Percentiles rank a stretch among this genome's conserved stretches.
Evolutionary conservation across 2,113 vertebrate species (phyloP).

Genomic region (Sciurus niger): DNA sequence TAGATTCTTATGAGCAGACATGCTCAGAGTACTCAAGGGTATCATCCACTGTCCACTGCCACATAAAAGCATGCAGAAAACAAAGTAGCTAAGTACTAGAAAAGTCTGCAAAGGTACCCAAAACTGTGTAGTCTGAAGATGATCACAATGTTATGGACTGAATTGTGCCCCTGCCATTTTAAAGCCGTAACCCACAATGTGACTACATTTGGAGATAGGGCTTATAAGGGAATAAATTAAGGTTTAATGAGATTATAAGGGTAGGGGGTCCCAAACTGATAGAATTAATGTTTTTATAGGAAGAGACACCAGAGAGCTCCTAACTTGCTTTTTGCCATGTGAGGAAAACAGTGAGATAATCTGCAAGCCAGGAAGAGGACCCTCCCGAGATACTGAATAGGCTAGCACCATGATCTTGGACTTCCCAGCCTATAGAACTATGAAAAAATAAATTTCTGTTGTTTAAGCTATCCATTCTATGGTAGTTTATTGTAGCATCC

Average conservation of each 20-base stretch:
- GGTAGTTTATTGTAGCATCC: not conserved
- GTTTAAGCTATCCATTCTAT: not conserved
- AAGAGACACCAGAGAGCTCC: constrained; percentile 4
- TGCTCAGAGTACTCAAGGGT: not conserved
- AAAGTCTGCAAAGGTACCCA: not conserved
- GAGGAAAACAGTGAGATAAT: not conserved
- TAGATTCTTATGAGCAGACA: not conserved
- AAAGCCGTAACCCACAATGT: not conserved
- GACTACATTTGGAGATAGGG: not conserved
- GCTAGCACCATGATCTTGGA: not conserved
- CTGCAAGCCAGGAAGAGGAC: not conserved
- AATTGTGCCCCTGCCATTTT: not conserved
- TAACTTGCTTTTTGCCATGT: not conserved
- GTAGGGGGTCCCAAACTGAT: not conserved
- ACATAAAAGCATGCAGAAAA: constrained; percentile 42
- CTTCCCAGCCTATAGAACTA: not conserved
- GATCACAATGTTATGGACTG: not conserved
- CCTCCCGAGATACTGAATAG: not conserved
- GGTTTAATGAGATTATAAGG: not conserved
- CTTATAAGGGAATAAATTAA: not conserved
- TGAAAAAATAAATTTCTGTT: constrained; percentile 27
- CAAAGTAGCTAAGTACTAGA: not conserved
- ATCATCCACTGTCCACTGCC: not conserved
- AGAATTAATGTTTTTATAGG: constrained; percentile 11
- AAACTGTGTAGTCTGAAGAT: not conserved